Base-by-base conservation (phyloP, 92 coral and sea anemone genomes). In the Zoanthus sociatus region DNA sequence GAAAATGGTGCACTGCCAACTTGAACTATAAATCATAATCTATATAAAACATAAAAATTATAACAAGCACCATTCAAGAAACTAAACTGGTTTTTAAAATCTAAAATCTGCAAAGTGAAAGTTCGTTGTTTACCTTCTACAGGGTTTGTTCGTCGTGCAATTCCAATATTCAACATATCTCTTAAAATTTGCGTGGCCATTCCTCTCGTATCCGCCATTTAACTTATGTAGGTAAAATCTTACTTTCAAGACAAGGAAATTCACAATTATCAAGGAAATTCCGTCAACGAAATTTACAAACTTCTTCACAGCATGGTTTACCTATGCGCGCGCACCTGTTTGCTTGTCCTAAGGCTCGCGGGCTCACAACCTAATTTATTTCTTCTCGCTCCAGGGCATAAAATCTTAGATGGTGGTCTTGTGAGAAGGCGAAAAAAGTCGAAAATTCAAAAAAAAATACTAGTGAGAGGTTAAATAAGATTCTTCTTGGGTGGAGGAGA, bases 171-270 rank as follows among this genome's bases (percentile, higher is more conserved):
- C 21, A 97, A 75, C 89, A 97, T 90, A 71, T 93, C 96, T 45
- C 93, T 78, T 48, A 97, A 90, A 82, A 93, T 87, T 73, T 93
- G 87, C 10, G 99, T 88, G n/a, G 98, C 99, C 89, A 90, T 87
- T 32, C 98, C 98, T 70, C 90, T 94, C 44, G 92, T 44, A 46
- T 46, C 73, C 12, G 85, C 85, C 85, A 81, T 81, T 67, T 55
- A 48, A 42, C 7, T 66, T 67, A 33, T 81, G 47, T 44, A 3
- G 42, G n/a, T 18, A 11, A 81, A 16, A 11, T 13, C 30, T n/a
- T 44, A 81, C 74, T 81, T 44, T 45, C 47, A 18, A 81, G 60
- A 81, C 46, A 75, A 70, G 47, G 85, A 45, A 63, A 66, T 79
- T 18, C 12, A 47, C 44, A 15, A 4, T 46, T 21, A 30, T 31